Evolutionary conservation across 2,797 vertebrate species (phyloP).

Genomic region (Protosalanx chinensis): DNA sequence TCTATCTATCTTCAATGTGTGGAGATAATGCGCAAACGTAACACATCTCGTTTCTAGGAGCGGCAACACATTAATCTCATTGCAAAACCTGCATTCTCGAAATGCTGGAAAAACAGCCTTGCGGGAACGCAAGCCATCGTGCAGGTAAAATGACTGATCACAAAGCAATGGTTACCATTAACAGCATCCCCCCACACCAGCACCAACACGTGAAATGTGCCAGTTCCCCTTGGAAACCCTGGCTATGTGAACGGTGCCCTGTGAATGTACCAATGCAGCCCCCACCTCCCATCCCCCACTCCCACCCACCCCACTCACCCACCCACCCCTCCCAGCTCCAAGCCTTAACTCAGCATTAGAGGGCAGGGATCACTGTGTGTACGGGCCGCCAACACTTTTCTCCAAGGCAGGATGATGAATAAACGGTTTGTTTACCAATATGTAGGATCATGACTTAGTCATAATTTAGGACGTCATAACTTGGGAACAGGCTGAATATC

Average conservation of each 20-base stretch:
- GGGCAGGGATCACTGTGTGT: slow-evolving; percentile 59
- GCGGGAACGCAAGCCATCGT: too few species aligned
- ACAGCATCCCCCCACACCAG: background rate
- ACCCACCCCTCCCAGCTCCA: slow-evolving; percentile 13
- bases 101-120: too few species aligned
- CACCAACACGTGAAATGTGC: slow-evolving; percentile 16
- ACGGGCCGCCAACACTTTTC: slow-evolving; percentile 60
- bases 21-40: too few species aligned
- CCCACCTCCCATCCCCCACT: too few species aligned
- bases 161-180: background rate
- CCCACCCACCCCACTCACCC: too few species aligned
- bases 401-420: slow-evolving; percentile 59
- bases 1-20: too few species aligned
- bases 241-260: slow-evolving; percentile 34
- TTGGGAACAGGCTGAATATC: too few species aligned
- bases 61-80: too few species aligned
- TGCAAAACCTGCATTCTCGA: too few species aligned
- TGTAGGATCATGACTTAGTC: slow-evolving; percentile 8
- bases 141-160: background rate
- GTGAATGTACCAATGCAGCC: background rate
- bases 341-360: slow-evolving; percentile 43
- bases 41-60: too few species aligned
- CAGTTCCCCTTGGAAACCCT: slow-evolving; percentile 17
- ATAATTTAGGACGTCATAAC: too few species aligned
- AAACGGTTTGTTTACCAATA: slow-evolving; percentile 61